These are phyloP conservation scores for Myripristis murdjan DNA, from an alignment of 2,797 vertebrate genomes.

Conservation along the genomic window DNA sequence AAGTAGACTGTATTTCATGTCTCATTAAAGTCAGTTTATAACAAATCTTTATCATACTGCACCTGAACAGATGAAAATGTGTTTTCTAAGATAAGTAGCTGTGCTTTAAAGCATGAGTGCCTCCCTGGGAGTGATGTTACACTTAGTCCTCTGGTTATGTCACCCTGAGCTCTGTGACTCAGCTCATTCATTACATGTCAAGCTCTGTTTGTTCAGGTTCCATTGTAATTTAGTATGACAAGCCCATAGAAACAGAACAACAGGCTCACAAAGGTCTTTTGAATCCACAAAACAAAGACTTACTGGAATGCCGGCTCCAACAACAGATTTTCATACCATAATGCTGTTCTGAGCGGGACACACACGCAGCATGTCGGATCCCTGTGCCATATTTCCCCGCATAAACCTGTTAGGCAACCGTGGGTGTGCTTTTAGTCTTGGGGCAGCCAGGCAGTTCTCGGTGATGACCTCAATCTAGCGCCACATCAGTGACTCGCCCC, in stretches of 20 bases:
- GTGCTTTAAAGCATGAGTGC: not conserved
- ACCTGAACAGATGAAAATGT: constrained; percentile 10
- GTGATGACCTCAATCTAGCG: constrained; percentile 37
- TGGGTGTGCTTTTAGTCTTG: constrained; percentile 29
- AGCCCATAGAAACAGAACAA: constrained; percentile 45
- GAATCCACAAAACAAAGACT: constrained; percentile 66
- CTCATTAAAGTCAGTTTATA: not conserved
- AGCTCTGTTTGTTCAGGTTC: constrained; percentile 17
- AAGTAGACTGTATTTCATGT: not conserved
- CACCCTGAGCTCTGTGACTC: not conserved
- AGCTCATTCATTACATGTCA: constrained; percentile 7
- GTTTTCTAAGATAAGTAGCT: not conserved
- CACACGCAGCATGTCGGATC: constrained; percentile 33
- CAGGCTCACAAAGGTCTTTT: constrained; percentile 50
- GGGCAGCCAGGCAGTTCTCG: constrained; percentile 16
- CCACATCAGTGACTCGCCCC: not conserved
- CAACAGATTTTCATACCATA: constrained; percentile 53
- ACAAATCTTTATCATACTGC: not conserved
- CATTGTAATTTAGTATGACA: constrained; percentile 29
- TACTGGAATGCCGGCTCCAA: constrained; percentile 56
- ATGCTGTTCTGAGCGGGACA: constrained; percentile 53
- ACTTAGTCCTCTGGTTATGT: constrained; percentile 5
- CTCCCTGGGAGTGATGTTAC: not conserved
- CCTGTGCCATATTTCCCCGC: constrained; percentile 39
- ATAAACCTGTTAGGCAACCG: constrained; percentile 59